Evolutionary conservation across 92 coral and sea anemone genomes (phyloP), one percentile per base, ranked within the genome.

Genomic region (Palythoa heliodiscus): DNA sequence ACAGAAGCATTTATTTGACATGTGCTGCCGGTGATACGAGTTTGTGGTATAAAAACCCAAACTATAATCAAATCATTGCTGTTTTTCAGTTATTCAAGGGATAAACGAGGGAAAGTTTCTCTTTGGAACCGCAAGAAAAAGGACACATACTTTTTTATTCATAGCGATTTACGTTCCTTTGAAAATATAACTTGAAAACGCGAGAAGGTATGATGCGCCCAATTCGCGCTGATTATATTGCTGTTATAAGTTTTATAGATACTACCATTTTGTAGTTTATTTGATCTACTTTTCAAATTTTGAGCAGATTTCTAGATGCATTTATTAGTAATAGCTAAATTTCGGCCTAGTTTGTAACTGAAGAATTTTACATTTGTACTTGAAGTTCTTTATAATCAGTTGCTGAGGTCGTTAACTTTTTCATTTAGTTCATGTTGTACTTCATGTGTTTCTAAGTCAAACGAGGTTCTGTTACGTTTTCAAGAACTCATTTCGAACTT

Each of bases 31-130:
- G 61, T 77, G 69, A 39, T 35, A 11, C 50, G 82, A 63, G 71
- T 39, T 50, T 40, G 35, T 20, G 84, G 84, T 80, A 79, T 79
- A 79, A 63, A 80, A 52, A 64, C 58, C 84, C 74, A 23, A 67
- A 66, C 7, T 39, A 48, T 22, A 43, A 35, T 66, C 75, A 48
- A 66, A 80, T 80, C 73, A 23, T 67, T 48, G 73, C 61, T 80
- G 16, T 43, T 25, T 25, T 80, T 52, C 74, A 67, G 84, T 67
- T 40, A 43, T 80, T 70, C 47, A 70, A 66, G 61, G 29, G 43
- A 40, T 43, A 52, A 10, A 37, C 24, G 22, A 78, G 71, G 75
- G 53, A 35, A 22, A 9, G 14, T 19, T 19, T 63, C 72, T 48
- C 72, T 24, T 11, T 60, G 5, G 13, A 80, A 12, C 20, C 5